Evolutionary conservation across 2,797 vertebrate species (phyloP).

Genomic region (Schizopygopsis pylzovi): DNA sequence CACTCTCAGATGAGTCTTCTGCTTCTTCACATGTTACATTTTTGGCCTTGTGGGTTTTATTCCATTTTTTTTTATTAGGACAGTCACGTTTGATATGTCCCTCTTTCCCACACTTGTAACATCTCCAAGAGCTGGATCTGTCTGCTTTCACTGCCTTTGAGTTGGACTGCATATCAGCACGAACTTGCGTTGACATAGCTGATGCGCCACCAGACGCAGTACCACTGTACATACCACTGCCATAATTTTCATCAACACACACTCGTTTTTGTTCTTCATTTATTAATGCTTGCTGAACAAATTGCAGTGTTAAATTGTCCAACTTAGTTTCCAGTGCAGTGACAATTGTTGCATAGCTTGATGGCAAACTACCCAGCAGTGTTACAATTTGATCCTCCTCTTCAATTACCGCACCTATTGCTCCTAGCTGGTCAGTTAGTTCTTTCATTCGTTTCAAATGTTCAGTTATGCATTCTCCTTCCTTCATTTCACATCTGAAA

Average conservation of each 20-base stretch:
- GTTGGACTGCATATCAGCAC: neutral
- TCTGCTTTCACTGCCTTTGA: constrained; percentile 34
- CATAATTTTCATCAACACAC: neutral
- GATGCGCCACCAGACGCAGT: constrained; percentile 28
- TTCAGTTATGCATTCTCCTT: too few relatives aligned
- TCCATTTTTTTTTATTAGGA: too few relatives aligned
- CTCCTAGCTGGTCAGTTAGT: too few relatives aligned
- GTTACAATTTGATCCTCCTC: constrained; percentile 57
- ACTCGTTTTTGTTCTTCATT: constrained; percentile 53
- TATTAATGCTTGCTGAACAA: constrained; percentile 52
- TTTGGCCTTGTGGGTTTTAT: too few relatives aligned
- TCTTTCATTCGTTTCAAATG: too few relatives aligned
- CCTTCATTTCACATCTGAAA: too few relatives aligned
- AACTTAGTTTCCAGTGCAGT: constrained; percentile 54
- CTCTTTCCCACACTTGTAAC: too few relatives aligned
- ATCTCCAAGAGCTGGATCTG: too few relatives aligned
- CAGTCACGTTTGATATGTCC: too few relatives aligned
- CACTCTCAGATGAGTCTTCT: too few relatives aligned
- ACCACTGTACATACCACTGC: neutral
- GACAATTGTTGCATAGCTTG: constrained; percentile 53
- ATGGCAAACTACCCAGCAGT: constrained; percentile 51
- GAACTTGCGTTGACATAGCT: constrained; percentile 41
- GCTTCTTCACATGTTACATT: too few relatives aligned
- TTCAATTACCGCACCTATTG: constrained; percentile 54
- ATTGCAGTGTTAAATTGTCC: constrained; percentile 52